These are phyloP conservation scores for Dipodomys spectabilis DNA, from an alignment of 2,113 vertebrate species.

Conservation along the genomic window DNA sequence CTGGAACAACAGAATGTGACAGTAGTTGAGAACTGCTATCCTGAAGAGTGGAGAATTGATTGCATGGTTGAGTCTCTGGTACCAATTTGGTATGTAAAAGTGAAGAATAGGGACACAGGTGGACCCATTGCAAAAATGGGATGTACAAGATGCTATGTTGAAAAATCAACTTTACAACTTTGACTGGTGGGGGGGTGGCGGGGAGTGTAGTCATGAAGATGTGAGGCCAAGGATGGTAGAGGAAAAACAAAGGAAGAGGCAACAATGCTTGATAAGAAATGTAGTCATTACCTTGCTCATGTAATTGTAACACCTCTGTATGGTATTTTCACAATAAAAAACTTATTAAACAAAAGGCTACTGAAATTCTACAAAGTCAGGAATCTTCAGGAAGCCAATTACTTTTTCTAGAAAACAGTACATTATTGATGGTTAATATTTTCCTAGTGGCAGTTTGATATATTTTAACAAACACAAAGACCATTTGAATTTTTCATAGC, in stretches of 20 bases:
- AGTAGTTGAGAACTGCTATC: not conserved
- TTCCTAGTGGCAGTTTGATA: not conserved
- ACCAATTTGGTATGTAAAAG: not conserved
- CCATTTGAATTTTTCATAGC: conserved; percentile 24
- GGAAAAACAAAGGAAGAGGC: not conserved
- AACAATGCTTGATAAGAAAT: no score
- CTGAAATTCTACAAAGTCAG: not conserved
- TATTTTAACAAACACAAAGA: not conserved
- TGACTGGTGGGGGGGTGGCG: no score
- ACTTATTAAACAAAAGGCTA: not conserved
- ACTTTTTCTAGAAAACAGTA: not conserved
- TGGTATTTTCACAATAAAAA: no score
- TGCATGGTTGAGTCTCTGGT: not conserved
- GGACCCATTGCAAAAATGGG: no score
- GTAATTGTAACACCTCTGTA: no score
- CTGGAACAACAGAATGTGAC: not conserved
- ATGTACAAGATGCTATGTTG: no score
- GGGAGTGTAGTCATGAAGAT: no score
- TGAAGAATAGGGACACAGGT: no score
- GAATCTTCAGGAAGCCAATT: conserved; percentile 35
- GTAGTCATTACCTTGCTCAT: no score
- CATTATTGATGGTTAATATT: conserved; percentile 9
- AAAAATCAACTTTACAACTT: no score
- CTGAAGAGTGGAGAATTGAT: not conserved
- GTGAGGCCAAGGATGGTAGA: no score